Conservation (phyloP, 2,113 vertebrate species). For the Crotophaga sulcirostris region DNA sequence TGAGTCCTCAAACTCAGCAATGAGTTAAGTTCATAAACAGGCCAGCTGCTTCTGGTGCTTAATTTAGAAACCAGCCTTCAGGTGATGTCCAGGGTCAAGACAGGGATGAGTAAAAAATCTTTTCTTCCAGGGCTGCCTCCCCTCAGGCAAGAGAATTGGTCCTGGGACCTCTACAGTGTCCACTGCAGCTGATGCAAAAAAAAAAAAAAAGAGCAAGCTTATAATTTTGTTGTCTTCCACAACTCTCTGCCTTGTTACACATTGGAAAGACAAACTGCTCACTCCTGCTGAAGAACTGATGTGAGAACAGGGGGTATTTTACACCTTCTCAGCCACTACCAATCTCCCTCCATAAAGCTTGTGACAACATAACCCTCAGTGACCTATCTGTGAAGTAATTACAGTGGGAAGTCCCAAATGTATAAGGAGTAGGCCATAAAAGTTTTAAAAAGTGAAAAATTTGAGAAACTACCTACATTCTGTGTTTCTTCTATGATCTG, state of each 20-base stretch:
- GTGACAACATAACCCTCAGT: not conserved
- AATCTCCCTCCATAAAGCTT: not conserved
- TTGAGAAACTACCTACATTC: not conserved
- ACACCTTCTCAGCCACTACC: not conserved
- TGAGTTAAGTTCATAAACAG: not conserved
- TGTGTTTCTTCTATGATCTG: not conserved
- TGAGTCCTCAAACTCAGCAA: not conserved
- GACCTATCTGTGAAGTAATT: not conserved
- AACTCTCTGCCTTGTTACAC: not conserved
- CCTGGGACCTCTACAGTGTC: not conserved
- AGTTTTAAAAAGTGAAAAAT: not conserved
- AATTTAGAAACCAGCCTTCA: not conserved
- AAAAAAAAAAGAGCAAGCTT: not conserved
- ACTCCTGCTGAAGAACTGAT: not conserved
- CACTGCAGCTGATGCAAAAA: not conserved
- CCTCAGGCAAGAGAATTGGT: not conserved
- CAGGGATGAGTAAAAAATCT: not conserved
- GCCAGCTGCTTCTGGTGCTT: not conserved
- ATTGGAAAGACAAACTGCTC: not conserved
- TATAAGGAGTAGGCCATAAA: not conserved
- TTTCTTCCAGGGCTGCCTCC: not conserved
- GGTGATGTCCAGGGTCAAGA: not conserved
- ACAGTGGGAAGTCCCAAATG: not conserved
- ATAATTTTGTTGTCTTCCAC: not conserved
- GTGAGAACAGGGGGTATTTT: not conserved